Evolutionary conservation across 2,888 invertebrate genomes (phyloP).

Genomic region (Euplagia quadripunctaria): DNA sequence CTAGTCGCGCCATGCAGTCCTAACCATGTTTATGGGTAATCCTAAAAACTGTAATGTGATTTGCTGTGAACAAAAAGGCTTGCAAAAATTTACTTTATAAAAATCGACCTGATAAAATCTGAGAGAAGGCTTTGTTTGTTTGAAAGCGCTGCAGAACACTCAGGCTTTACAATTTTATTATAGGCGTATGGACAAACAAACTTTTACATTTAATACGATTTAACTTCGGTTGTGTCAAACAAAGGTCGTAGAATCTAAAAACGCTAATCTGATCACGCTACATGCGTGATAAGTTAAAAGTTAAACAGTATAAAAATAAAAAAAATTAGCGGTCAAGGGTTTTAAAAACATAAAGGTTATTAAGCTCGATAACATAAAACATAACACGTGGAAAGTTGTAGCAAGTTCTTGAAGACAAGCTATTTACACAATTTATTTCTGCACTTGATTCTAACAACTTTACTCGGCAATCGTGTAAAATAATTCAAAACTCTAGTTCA

Average conservation of each 20-base stretch:
- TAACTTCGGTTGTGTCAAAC: conserved; percentile 26
- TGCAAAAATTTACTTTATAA: background rate
- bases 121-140: background rate
- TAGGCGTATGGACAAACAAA: background rate
- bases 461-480: background rate
- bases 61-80: background rate
- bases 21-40: background rate
- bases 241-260: conserved; percentile 30
- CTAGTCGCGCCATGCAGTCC: background rate
- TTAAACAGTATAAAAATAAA: conserved; percentile 17
- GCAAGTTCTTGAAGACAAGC: conserved; percentile 7
- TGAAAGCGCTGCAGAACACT: background rate
- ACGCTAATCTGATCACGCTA: conserved; percentile 34
- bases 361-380: background rate
- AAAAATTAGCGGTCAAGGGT: conserved; percentile 12
- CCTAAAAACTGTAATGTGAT: no score
- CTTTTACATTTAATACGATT: background rate
- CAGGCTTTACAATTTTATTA: background rate
- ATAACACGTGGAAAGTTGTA: background rate
- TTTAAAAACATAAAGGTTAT: conserved; percentile 4
- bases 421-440: conserved; percentile 1
- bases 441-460: background rate
- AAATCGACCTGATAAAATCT: background rate
- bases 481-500: conserved; percentile 4
- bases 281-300: conserved; percentile 37